Conservation (phyloP, 1,140 invertebrate genomes). For the Sycophila sp. region DNA sequence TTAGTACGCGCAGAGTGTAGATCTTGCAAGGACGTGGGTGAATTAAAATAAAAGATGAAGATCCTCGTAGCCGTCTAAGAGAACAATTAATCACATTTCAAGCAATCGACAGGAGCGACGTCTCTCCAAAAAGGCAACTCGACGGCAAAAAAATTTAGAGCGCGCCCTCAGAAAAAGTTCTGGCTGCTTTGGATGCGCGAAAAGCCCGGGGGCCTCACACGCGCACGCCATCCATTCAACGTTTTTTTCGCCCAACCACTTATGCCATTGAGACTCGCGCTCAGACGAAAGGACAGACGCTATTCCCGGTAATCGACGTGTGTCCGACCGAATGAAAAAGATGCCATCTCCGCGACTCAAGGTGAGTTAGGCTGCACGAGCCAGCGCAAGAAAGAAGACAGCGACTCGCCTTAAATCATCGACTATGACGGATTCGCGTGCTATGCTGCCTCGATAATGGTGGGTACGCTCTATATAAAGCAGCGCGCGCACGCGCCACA, state of each 20-base stretch:
- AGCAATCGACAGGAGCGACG: neutral
- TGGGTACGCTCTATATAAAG: slow-evolving; percentile 11
- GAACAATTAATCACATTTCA: slow-evolving; percentile 6
- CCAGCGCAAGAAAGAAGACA: slow-evolving; percentile 2
- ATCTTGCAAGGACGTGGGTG: no score
- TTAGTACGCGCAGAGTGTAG: no score
- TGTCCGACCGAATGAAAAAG: neutral
- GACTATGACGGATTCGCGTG: slow-evolving; percentile 6
- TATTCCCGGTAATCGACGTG: slow-evolving; percentile 30
- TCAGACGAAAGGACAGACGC: slow-evolving; percentile 23
- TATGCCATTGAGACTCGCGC: slow-evolving; percentile 16
- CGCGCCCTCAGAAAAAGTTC: neutral
- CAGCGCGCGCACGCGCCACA: slow-evolving; percentile 8
- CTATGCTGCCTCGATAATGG: slow-evolving; percentile 18
- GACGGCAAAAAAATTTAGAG: neutral
- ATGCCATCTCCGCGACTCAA: neutral
- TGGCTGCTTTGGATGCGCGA: slow-evolving; percentile 8
- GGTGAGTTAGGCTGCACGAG: neutral
- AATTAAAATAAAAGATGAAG: no score
- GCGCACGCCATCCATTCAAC: slow-evolving; percentile 7
- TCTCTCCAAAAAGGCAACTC: neutral
- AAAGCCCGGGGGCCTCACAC: neutral
- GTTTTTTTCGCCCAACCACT: slow-evolving; percentile 9
- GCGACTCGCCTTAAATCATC: slow-evolving; percentile 15
- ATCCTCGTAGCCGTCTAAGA: no score